These are phyloP conservation scores for Heterodera carotae DNA, from an alignment of 1,140 invertebrate genomes.

Conservation along the genomic window DNA sequence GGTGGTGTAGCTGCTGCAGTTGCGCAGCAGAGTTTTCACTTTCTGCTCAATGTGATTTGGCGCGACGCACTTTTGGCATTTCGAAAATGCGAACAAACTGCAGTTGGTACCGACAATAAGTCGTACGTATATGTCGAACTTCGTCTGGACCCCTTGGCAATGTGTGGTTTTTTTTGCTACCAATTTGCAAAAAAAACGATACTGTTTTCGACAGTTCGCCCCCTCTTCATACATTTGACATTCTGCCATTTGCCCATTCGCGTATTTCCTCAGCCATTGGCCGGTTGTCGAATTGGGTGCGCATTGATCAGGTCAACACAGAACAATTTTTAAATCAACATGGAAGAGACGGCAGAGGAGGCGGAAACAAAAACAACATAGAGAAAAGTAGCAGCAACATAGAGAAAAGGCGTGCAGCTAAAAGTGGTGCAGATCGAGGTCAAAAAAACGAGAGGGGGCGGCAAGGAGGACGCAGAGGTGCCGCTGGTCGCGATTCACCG, in stretches of 20 bases:
- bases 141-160: not conserved
- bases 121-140: not conserved
- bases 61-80: not conserved
- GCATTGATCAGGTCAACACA: too few relatives aligned
- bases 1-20: slow-evolving; percentile 67
- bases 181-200: not conserved
- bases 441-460: too few relatives aligned
- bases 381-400: too few relatives aligned
- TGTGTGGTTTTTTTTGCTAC: not conserved
- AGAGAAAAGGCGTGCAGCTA: too few relatives aligned
- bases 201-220: not conserved
- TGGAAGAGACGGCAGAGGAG: not conserved
- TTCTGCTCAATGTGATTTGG: slow-evolving; percentile 4
- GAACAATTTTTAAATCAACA: too few relatives aligned
- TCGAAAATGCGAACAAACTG: not conserved
- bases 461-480: too few relatives aligned
- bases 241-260: not conserved
- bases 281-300: not conserved
- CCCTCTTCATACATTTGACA: not conserved
- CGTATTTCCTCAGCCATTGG: not conserved
- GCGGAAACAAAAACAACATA: too few relatives aligned
- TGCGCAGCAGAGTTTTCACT: not conserved
- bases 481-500: too few relatives aligned
- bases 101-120: too few relatives aligned
- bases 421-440: too few relatives aligned